Base-by-base conservation (phyloP, 1,140 invertebrate genomes). In the Rhopalosiphum maidis region DNA sequence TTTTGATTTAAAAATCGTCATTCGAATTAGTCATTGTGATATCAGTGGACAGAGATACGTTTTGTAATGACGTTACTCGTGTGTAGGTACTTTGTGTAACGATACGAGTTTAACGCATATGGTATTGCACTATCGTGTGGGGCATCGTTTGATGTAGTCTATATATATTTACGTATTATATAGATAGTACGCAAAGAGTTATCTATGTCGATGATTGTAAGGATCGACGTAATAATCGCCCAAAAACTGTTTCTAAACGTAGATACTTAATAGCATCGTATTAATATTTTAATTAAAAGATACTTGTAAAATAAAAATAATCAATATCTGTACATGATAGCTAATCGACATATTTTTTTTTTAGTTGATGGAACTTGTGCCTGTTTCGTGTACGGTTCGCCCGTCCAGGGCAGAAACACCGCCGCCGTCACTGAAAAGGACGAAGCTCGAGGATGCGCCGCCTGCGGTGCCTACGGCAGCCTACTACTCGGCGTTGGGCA, bases 301-400 rank as follows among this genome's bases (percentile, higher is more conserved):
- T 4, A 7, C 0, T n/a, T n/a, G 18, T 77, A 77, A 7, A n/a
- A n/a, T 18, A 77, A 35, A 77, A 77, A 77, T 77, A 4, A 77
- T 8, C n/a, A n/a, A 35, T 77, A 18, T 30, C 9, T 55, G 55
- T n/a, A 15, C 18, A 11, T 60, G 60, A 77, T 77, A 15, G 1
- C n/a, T 77, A 77, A 55, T 54, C 51, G 7, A 1, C 68, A 25
- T 41, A 25, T 43, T 41, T 83, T 51, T 91, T 82, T 43, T 46
- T 18, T 18, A 93, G 91, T 37, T 93, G n/a, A 93, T 93, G 91
- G 91, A 93, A 51, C 48, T 93, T 1, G 91, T 93, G 35, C 91
- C 91, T 22, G 82, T 54, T 4, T 93, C 91, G 15, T 93, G 91
- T 8, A 92, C 90, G 21, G 43, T 92, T 18, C 90, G 90, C 5